A percentile compares a stretch with the other conserved stretches of the same genome.
phyloP scores from a whole-genome alignment of 2,888 invertebrate genomes.

The Cremastobaeus sp. region DNA sequence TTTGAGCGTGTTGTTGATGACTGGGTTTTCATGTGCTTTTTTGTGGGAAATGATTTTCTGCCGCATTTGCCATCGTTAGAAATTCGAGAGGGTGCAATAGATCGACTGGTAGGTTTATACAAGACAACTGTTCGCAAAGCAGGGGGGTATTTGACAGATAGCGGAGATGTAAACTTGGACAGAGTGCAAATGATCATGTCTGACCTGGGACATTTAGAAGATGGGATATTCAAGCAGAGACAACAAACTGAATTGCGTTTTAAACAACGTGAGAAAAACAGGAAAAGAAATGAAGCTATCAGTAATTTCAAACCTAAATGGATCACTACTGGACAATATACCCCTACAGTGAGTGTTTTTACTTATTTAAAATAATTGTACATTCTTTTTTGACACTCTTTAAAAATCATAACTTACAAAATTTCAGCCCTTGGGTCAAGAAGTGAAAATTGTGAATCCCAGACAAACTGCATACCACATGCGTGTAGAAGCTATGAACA shows the following conservation, averaged over 20 bases:
- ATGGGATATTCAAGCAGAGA: slow-evolving; percentile 96
- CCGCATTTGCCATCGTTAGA: slow-evolving; percentile 98
- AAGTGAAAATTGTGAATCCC: slow-evolving; percentile 82
- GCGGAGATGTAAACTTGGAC: slow-evolving; percentile 94
- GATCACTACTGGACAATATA: slow-evolving; percentile 87
- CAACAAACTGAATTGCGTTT: slow-evolving; percentile 92
- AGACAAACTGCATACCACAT: slow-evolving; percentile 88
- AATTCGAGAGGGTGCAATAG: slow-evolving; percentile 98
- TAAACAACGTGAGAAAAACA: slow-evolving; percentile 87
- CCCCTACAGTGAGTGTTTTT: slow-evolving; percentile 83
- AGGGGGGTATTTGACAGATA: slow-evolving; percentile 96
- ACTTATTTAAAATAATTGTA: slow-evolving; percentile 1
- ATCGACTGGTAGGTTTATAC: slow-evolving; percentile 93
- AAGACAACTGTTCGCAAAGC: slow-evolving; percentile 96
- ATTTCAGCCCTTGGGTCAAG: slow-evolving; percentile 31
- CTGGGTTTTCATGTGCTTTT: slow-evolving; percentile 99
- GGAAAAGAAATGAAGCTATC: slow-evolving; percentile 80
- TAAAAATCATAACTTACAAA: slow-evolving; percentile 3
- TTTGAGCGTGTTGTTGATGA: slow-evolving; percentile 98
- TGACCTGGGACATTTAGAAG: slow-evolving; percentile 95
- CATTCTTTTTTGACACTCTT: no score
- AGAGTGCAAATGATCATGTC: slow-evolving; percentile 96
- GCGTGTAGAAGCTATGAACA: slow-evolving; percentile 78
- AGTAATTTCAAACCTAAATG: slow-evolving; percentile 84
- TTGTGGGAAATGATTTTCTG: slow-evolving; percentile 99